Evolutionary conservation across 2,888 invertebrate species (phyloP).

Genomic region (Eledona agricola): DNA sequence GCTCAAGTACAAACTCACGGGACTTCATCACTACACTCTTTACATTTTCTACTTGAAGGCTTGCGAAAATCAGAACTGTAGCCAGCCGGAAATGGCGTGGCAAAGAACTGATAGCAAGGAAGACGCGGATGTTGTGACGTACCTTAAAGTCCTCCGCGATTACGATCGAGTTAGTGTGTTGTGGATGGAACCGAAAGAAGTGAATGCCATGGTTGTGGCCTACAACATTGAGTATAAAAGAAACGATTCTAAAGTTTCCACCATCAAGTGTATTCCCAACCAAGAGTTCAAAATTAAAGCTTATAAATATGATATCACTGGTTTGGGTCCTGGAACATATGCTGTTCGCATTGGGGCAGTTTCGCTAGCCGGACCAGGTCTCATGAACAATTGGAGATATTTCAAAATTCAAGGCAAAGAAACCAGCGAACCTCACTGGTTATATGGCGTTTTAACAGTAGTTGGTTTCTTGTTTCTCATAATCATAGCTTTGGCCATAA

Average conservation of each 20-base stretch:
- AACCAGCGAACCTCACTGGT: neutral
- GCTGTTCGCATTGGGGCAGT: conserved; percentile 2
- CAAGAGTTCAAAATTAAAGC: conserved; percentile 1
- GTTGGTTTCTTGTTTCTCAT: neutral
- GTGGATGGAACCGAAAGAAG: conserved; percentile 7
- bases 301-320: neutral
- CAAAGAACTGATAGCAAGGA: conserved; percentile 2
- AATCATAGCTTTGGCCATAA: neutral
- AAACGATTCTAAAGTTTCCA: neutral
- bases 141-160: neutral
- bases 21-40: conserved; percentile 1
- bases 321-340: conserved; percentile 6
- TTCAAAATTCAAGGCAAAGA: conserved; percentile 5
- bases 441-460: conserved; percentile 1
- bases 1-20: neutral
- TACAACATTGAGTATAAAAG: conserved; percentile 5
- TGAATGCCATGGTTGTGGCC: conserved; percentile 2
- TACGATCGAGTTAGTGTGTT: neutral
- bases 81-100: conserved; percentile 4
- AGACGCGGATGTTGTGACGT: neutral
- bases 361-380: conserved; percentile 4
- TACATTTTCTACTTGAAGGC: conserved; percentile 9
- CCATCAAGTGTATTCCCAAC: neutral
- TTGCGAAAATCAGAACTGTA: conserved; percentile 9
- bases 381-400: conserved; percentile 1